Conservation (phyloP, 2,797 vertebrate species). For the Gadopsis marmoratus region DNA sequence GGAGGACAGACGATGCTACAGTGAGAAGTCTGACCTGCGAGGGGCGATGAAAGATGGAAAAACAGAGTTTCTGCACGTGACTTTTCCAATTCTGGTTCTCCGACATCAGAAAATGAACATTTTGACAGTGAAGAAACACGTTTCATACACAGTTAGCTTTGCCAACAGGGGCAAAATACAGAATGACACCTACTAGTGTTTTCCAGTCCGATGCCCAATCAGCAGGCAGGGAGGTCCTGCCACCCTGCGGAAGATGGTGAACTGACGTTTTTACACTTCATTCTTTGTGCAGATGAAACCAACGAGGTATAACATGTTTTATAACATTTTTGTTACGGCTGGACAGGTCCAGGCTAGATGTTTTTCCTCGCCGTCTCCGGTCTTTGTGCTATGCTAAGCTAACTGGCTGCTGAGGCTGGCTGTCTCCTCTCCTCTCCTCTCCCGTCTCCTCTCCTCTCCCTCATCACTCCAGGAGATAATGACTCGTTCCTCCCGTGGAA, state of each 20-base stretch:
- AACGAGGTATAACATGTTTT: too few relatives aligned
- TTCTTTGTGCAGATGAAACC: too few relatives aligned
- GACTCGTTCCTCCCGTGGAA: conserved; percentile 72
- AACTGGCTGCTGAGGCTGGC: too few relatives aligned
- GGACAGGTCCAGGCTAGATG: too few relatives aligned
- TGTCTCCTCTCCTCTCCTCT: neutral
- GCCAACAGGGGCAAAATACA: neutral
- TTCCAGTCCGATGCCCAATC: too few relatives aligned
- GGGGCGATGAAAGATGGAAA: neutral
- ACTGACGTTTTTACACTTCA: too few relatives aligned
- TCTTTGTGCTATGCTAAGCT: too few relatives aligned
- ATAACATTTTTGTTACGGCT: too few relatives aligned
- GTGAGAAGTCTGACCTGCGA: neutral
- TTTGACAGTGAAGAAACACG: neutral
- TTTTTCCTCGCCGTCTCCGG: too few relatives aligned
- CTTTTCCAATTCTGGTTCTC: neutral
- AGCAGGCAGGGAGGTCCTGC: too few relatives aligned
- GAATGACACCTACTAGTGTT: neutral
- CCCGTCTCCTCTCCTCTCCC: neutral
- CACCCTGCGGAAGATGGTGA: too few relatives aligned
- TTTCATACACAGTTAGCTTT: neutral
- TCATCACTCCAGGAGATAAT: conserved; percentile 47
- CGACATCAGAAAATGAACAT: neutral
- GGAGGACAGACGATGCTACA: neutral
- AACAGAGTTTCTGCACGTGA: neutral